These are phyloP conservation scores for Sandelia bainsii DNA, from an alignment of 2,797 vertebrate genomes.

Conservation along the genomic window DNA sequence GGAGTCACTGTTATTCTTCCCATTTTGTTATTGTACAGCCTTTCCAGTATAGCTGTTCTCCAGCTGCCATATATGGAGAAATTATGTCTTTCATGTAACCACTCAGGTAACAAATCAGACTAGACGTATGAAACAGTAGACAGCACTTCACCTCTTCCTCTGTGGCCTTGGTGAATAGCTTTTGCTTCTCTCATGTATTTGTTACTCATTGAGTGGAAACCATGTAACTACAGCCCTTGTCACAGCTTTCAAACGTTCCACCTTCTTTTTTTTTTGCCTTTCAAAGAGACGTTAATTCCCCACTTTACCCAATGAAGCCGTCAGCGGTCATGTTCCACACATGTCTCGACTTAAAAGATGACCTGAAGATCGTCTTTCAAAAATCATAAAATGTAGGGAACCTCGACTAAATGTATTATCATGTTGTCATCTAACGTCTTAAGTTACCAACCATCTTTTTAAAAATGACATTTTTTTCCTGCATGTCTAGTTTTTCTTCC, in stretches of 20 bases:
- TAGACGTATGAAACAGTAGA: slow-evolving; percentile 5
- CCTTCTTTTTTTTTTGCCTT: background rate
- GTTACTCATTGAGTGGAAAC: slow-evolving; percentile 4
- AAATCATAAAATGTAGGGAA: background rate
- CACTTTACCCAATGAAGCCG: slow-evolving; percentile 19
- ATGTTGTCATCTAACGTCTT: slow-evolving; percentile 31
- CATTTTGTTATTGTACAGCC: background rate
- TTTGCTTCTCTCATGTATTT: background rate
- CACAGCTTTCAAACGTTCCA: background rate
- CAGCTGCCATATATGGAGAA: background rate
- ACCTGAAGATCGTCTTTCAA: background rate
- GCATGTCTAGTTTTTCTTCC: background rate
- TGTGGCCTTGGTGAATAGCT: slow-evolving; percentile 14
- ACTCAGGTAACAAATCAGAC: slow-evolving; percentile 47
- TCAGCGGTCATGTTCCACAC: slow-evolving; percentile 24
- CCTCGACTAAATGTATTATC: background rate
- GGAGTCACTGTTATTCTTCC: slow-evolving; percentile 3
- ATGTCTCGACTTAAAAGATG: background rate
- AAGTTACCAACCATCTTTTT: slow-evolving; percentile 9
- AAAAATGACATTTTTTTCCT: background rate
- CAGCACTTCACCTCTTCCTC: slow-evolving; percentile 1
- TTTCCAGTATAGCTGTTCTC: background rate
- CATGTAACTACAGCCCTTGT: slow-evolving; percentile 16
- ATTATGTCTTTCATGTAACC: background rate
- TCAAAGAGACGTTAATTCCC: background rate